These are phyloP conservation scores for Poeciliopsis occidentalis DNA, from an alignment of 2,113 vertebrate genomes.

Conservation along the genomic window DNA sequence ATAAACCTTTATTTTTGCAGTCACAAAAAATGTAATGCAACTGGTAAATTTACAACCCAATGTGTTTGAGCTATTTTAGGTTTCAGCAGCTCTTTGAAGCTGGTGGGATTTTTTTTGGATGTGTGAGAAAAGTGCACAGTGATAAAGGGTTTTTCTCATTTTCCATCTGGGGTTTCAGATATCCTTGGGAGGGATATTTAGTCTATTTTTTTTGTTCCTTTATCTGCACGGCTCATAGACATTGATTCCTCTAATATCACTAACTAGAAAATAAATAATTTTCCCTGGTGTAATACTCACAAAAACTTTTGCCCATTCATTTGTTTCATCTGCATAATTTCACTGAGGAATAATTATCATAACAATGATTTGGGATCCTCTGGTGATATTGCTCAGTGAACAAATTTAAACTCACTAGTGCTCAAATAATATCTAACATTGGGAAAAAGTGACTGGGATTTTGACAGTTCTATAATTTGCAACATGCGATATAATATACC, in stretches of 20 bases:
- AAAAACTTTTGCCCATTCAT: slow-evolving; percentile 63
- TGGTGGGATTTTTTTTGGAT: not conserved
- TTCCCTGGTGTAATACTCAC: slow-evolving; percentile 44
- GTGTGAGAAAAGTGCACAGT: slow-evolving; percentile 1
- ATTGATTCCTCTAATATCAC: slow-evolving; percentile 35
- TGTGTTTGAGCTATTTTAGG: slow-evolving; percentile 27
- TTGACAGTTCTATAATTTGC: slow-evolving; percentile 65
- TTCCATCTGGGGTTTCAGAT: not conserved
- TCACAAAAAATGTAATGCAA: slow-evolving; percentile 37
- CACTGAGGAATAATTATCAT: slow-evolving; percentile 66
- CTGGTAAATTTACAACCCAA: slow-evolving; percentile 30
- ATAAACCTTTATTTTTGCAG: slow-evolving; percentile 35
- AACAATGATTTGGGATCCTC: slow-evolving; percentile 71
- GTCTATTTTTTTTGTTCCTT: slow-evolving; percentile 1
- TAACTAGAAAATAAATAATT: slow-evolving; percentile 44
- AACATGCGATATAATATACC: slow-evolving; percentile 36
- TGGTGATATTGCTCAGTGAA: slow-evolving; percentile 59
- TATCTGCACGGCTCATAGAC: not conserved
- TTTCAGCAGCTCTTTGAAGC: slow-evolving; percentile 22
- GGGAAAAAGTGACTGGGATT: slow-evolving; percentile 47
- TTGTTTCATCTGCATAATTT: slow-evolving; percentile 74
- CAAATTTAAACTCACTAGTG: slow-evolving; percentile 60
- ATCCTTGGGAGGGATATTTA: not conserved
- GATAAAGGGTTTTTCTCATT: not conserved
- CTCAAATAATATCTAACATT: slow-evolving; percentile 67